Evolutionary conservation across 1,140 invertebrate species (phyloP).

Genomic region (Wasmannia auropunctata): DNA sequence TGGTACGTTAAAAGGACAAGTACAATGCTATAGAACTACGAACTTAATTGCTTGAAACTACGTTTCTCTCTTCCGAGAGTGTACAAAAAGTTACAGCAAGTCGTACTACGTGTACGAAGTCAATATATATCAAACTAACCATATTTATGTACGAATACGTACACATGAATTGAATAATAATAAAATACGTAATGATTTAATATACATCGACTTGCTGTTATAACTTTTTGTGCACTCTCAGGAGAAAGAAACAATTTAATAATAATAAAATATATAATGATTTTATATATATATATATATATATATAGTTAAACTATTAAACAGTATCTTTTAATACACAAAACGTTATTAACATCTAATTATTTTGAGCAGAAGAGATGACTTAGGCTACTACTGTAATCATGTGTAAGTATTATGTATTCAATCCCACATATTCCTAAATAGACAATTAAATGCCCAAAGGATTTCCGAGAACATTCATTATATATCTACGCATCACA

Average conservation of each 20-base stretch:
- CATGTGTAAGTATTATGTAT: not conserved
- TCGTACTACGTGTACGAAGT: not conserved
- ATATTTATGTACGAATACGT: not conserved
- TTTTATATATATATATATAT: not conserved
- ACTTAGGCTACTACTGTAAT: not conserved
- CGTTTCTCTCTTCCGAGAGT: not conserved
- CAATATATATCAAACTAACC: not conserved
- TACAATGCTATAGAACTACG: not conserved
- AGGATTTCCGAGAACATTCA: not conserved
- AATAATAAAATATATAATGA: not conserved
- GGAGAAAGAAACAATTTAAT: too few relatives aligned
- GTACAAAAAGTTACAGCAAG: not conserved
- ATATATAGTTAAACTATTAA: not conserved
- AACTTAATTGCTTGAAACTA: conserved; percentile 13
- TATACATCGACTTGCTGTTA: too few relatives aligned
- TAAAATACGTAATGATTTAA: too few relatives aligned
- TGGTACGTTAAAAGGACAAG: conserved; percentile 1
- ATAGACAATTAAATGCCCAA: conserved; percentile 1
- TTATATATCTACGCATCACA: not conserved
- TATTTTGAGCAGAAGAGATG: not conserved
- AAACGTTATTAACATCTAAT: not conserved
- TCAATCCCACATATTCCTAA: not conserved
- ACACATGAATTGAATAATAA: not conserved
- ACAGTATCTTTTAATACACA: not conserved
- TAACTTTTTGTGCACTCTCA: too few relatives aligned